Base-by-base conservation (phyloP, 2,113 vertebrate genomes). In the Perca fluviatilis region DNA sequence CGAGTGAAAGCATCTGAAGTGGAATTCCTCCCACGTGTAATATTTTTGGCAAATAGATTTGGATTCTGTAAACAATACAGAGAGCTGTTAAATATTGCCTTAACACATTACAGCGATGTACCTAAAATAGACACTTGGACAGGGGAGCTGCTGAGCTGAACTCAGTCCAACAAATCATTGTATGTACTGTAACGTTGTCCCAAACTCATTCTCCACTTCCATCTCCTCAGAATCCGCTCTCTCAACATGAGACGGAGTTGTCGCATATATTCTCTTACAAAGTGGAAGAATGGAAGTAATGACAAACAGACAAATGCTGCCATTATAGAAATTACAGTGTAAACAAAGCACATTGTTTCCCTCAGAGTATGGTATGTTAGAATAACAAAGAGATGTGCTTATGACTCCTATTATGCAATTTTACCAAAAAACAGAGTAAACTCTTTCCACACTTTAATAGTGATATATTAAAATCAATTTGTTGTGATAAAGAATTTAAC, bases 91-190 rank as follows among this genome's bases (percentile, higher is more conserved):
- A 83, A 78, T 56, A 71, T 30, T 67, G 58, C 53, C 74, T 65
- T 36, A 53, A 60, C 70, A 81, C 74, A 74, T 84, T 61, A 66
- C 75, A 79, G 64, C 21, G n/a, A 79, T 58, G 71, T 47, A 12
- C 74, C 36, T 74, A 82, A 85, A 84, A 84, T 79, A 88, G 62
- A 76, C 70, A 51, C 61, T 67, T 79, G 65, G 64, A 85, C 60
- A 16, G 65, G 18, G 65, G 75, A 46, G 74, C 23, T 69, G 77
- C 62, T n/a, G 43, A 68, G 67, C 61, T 69, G 51, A 30, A 64
- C 79, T 63, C 49, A 16, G 62, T 47, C 62, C 51, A 64, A 77
- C 68, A 77, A 80, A 69, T 69, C 15, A 4, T 68, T 23, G 18
- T 79, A 15, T 80, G 21, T 33, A 33, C 30, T 33, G 30, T 76